Evolutionary conservation across 2,888 invertebrate species (phyloP).

Genomic region (Sarcophaga subvicina): DNA sequence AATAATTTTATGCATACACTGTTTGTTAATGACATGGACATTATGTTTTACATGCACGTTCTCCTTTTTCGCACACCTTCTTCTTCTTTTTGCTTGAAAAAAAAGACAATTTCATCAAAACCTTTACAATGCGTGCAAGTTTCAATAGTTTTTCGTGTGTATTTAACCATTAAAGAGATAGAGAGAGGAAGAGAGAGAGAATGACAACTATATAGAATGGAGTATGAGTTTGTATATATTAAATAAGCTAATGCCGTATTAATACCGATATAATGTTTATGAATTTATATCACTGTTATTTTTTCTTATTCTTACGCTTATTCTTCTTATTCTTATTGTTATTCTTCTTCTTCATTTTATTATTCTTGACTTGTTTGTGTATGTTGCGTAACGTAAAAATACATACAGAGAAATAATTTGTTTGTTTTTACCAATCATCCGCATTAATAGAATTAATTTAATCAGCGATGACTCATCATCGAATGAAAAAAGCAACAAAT

Average conservation of each 20-base stretch:
- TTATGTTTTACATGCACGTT: conserved; percentile 30
- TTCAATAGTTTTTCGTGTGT: neutral
- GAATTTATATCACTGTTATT: conserved; percentile 12
- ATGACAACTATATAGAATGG: neutral
- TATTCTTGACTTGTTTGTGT: no score
- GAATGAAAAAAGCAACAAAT: neutral
- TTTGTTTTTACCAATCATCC: conserved; percentile 33
- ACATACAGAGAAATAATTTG: neutral
- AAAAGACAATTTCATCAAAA: no score
- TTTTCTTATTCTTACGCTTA: neutral
- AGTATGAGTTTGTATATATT: conserved; percentile 1
- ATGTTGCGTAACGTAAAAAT: no score
- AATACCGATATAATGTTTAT: conserved; percentile 41
- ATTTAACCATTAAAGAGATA: neutral
- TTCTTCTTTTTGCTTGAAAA: neutral
- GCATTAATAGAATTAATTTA: conserved; percentile 36
- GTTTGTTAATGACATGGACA: conserved; percentile 29
- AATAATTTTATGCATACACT: no score
- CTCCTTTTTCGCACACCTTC: neutral
- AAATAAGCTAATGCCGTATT: conserved; percentile 43
- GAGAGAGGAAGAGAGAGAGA: neutral
- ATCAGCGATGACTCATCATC: conserved; percentile 15
- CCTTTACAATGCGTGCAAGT: neutral
- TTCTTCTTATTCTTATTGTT: neutral
- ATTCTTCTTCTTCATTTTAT: no score